Conservation (phyloP, 2,797 vertebrate species). For the Labroides dimidiatus region DNA sequence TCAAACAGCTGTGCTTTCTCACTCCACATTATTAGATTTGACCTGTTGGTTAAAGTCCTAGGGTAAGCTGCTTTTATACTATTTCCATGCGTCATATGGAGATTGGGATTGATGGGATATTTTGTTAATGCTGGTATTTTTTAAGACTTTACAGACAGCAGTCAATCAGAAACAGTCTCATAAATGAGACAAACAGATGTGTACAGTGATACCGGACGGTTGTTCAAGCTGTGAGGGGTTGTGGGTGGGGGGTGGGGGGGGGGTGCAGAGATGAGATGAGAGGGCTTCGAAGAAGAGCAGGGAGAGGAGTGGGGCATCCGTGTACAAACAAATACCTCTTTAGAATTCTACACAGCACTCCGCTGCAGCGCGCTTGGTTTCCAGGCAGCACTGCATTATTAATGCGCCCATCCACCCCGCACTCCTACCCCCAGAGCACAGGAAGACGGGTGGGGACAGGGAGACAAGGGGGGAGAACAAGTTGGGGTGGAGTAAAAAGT, state of each 20-base stretch:
- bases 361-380: constrained; percentile 86
- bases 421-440: constrained; percentile 71
- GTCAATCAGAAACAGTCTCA: too few relatives aligned
- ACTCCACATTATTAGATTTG: too few relatives aligned
- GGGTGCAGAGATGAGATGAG: constrained; percentile 58
- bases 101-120: too few relatives aligned
- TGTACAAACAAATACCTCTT: constrained; percentile 87
- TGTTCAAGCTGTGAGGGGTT: constrained; percentile 41
- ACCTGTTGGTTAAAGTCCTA: too few relatives aligned
- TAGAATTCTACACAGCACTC: constrained; percentile 87
- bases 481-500: constrained; percentile 47
- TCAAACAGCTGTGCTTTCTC: too few relatives aligned
- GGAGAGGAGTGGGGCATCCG: constrained; percentile 62
- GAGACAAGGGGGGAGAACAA: constrained; percentile 49
- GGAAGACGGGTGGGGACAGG: constrained; percentile 59
- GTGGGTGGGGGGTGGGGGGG: constrained; percentile 47
- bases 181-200: constrained; percentile 57
- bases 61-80: too few relatives aligned
- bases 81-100: too few relatives aligned
- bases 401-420: constrained; percentile 80
- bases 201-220: constrained; percentile 42
- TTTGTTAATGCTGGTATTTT: too few relatives aligned
- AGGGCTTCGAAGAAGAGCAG: constrained; percentile 54
- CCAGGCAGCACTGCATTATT: constrained; percentile 89
- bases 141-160: too few relatives aligned